Conservation (phyloP, 2,113 vertebrate species). For the Aix galericulata region DNA sequence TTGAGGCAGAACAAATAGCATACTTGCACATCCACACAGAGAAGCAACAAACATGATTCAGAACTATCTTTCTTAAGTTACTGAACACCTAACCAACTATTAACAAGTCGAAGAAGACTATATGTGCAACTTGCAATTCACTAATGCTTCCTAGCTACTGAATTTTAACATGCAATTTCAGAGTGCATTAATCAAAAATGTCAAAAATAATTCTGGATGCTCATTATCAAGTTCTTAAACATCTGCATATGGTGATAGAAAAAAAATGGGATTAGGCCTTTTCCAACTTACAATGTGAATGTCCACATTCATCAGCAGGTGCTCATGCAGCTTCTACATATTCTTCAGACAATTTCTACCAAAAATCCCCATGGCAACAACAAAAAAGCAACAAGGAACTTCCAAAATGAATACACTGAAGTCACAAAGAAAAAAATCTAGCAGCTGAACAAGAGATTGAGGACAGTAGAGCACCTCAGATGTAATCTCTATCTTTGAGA, state of each 20-base stretch:
- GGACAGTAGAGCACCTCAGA: not conserved
- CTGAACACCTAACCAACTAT: not conserved
- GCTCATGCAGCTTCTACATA: not conserved
- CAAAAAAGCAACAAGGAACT: not conserved
- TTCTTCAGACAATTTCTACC: not conserved
- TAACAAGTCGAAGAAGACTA: not conserved
- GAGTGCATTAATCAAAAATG: not conserved
- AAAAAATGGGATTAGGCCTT: not conserved
- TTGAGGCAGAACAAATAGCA: not conserved
- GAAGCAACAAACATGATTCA: not conserved
- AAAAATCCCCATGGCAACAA: not conserved
- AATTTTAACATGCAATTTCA: not conserved
- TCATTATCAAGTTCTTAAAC: not conserved
- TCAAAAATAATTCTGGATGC: not conserved
- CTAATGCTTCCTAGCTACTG: not conserved
- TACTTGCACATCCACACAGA: not conserved
- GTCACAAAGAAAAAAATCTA: not conserved
- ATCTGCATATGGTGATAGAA: not conserved
- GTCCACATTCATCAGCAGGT: not conserved
- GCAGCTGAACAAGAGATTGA: not conserved
- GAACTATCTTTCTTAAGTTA: not conserved
- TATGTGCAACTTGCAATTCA: not conserved
- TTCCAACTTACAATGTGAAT: not conserved
- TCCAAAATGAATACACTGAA: not conserved
- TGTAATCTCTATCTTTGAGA: not conserved